Conservation (phyloP, 2,113 vertebrate species). For the Symphodus melops region DNA sequence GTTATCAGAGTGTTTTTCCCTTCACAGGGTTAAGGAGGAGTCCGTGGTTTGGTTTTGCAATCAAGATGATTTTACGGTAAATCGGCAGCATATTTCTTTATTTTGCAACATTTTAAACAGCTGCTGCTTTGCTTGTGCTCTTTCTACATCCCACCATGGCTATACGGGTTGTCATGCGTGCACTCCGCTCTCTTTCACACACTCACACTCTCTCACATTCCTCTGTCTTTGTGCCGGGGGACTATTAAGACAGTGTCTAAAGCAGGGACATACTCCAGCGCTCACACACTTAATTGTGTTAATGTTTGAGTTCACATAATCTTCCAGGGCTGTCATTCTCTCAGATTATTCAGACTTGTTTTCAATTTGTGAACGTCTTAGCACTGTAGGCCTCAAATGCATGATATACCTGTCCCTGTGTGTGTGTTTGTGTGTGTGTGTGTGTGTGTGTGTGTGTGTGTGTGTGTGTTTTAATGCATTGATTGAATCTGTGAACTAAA, state of each 20-base stretch:
- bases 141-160: conserved; percentile 48
- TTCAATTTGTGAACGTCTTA: conserved; percentile 77
- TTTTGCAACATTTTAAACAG: conserved; percentile 50
- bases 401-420: conserved; percentile 61
- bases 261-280: conserved; percentile 76
- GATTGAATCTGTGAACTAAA: conserved; percentile 17
- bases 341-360: conserved; percentile 77
- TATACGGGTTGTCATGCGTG: conserved; percentile 53
- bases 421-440: conserved; percentile 5
- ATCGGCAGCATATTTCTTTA: conserved; percentile 46
- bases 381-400: conserved; percentile 62
- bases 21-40: conserved; percentile 23
- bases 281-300: conserved; percentile 82
- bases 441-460: neutral
- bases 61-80: conserved; percentile 43
- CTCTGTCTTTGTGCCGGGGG: conserved; percentile 65
- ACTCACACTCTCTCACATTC: conserved; percentile 26
- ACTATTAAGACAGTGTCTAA: conserved; percentile 79
- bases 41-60: conserved; percentile 39
- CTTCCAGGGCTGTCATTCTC: conserved; percentile 80
- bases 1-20: conserved; percentile 41
- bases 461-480: conserved; percentile 11
- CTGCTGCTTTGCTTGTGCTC: conserved; percentile 43
- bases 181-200: conserved; percentile 7
- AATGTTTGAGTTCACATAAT: conserved; percentile 82